Conservation (phyloP, 2,113 vertebrate species). For the Entomyzon cyanotis region DNA sequence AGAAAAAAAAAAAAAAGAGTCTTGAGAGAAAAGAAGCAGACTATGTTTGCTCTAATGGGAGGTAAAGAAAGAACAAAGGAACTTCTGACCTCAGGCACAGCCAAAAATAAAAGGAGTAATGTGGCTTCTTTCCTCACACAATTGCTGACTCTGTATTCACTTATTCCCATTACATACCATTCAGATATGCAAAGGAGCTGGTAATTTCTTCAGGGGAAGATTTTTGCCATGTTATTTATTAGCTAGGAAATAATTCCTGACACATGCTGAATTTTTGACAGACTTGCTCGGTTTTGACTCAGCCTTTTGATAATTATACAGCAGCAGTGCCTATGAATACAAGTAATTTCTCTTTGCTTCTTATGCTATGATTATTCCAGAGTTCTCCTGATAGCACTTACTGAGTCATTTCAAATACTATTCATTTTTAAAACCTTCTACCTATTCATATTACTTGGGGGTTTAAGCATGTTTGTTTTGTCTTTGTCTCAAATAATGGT, state of each 20-base stretch:
- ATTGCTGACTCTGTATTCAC: slow-evolving; percentile 15
- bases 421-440: not conserved
- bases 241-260: slow-evolving; percentile 21
- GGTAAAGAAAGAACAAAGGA: slow-evolving; percentile 50
- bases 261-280: slow-evolving; percentile 21
- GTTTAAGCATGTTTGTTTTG: not conserved
- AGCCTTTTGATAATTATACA: slow-evolving; percentile 46
- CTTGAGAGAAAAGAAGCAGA: not conserved
- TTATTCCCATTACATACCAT: slow-evolving; percentile 8
- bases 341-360: slow-evolving; percentile 40
- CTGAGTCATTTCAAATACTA: slow-evolving; percentile 16
- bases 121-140: not conserved
- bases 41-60: slow-evolving; percentile 44
- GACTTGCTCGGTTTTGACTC: slow-evolving; percentile 20
- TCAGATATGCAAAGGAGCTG: not conserved
- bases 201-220: slow-evolving; percentile 48
- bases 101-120: slow-evolving; percentile 48
- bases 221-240: slow-evolving; percentile 20
- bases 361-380: not conserved
- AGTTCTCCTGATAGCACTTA: not conserved
- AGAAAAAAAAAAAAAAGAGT: not conserved
- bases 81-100: slow-evolving; percentile 51
- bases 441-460: not conserved
- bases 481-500: not conserved
- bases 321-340: slow-evolving; percentile 33